Base-by-base conservation (phyloP, 2,888 invertebrate species). In the Biston betularia region DNA sequence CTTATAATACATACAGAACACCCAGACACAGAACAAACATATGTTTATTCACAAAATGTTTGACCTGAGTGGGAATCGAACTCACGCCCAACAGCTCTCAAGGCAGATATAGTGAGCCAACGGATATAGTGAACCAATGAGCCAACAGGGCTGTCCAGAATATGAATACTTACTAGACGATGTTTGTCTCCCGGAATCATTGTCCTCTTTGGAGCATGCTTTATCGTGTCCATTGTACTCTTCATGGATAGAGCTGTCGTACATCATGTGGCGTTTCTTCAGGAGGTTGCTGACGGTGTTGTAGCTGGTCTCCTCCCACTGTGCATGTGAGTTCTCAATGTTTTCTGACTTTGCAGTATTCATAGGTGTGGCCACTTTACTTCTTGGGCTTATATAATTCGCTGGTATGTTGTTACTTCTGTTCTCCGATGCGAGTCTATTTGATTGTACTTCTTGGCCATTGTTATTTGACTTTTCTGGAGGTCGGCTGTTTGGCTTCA, bases 131-230 rank as follows among this genome's bases (percentile, higher is more conserved):
- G n/a, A n/a, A n/a, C n/a, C n/a, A n/a, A n/a, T n/a, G n/a, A n/a
- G n/a, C n/a, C n/a, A n/a, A n/a, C n/a, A n/a, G n/a, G n/a, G n/a
- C n/a, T n/a, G n/a, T n/a, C n/a, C n/a, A n/a, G n/a, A n/a, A 24
- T 12, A 11, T 6, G 11, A 15, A 11, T 10, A 82, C 88, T 85
- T 69, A 92, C 91, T 89, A 15, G 87, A 86, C 6, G 76, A 79
- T 15, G 89, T 86, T 35, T 80, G 84, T 55, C 79, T 75, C 11
- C 84, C 84, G 0, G 90, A 89, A 63, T 86, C 86, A n/a, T 73
- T 71, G 56, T 81, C 81, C 15, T 75, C 83, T 45, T 76, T 79
- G 3, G 72, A 64, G 0, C 76, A 72, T 12, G 75, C 53, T 40
- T 74, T 33, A 33, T 76, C 74, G 1, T 11, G 14, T 12, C 46